These are phyloP conservation scores for Achlya flavicornis DNA, from an alignment of 2,888 invertebrate species.

Conservation along the genomic window DNA sequence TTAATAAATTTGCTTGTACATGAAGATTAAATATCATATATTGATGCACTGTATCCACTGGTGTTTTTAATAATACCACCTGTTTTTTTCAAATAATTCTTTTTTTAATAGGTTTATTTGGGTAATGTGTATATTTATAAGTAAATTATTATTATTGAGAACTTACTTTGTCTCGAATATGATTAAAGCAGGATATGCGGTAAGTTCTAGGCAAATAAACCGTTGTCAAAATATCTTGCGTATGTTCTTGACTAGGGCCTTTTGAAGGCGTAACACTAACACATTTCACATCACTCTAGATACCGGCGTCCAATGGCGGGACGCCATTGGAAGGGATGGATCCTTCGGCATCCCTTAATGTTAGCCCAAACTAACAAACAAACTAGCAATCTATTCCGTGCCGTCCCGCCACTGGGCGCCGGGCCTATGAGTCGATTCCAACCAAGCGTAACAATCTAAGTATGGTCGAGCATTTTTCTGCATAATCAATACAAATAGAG, in stretches of 20 bases:
- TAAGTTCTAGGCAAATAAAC: slow-evolving; percentile 81
- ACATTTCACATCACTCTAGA: slow-evolving; percentile 3
- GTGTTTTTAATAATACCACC: slow-evolving; percentile 82
- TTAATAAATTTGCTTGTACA: slow-evolving; percentile 89
- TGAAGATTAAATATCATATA: slow-evolving; percentile 90
- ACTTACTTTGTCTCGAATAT: slow-evolving; percentile 79
- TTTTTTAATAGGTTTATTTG: slow-evolving; percentile 79
- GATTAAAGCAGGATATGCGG: slow-evolving; percentile 72
- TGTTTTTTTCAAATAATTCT: slow-evolving; percentile 63
- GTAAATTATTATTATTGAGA: slow-evolving; percentile 82
- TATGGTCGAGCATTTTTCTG: too few species aligned
- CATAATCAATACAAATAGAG: too few species aligned
- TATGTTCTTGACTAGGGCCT: slow-evolving; percentile 72
- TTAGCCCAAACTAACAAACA: too few species aligned
- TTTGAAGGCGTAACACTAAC: slow-evolving; percentile 13
- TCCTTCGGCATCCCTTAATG: too few species aligned
- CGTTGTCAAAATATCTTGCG: slow-evolving; percentile 71
- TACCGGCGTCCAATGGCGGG: too few species aligned
- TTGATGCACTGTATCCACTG: slow-evolving; percentile 87
- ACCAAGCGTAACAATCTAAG: too few species aligned
- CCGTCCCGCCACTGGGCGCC: too few species aligned
- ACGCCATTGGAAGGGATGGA: too few species aligned
- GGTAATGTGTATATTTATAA: slow-evolving; percentile 82
- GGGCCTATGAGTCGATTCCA: too few species aligned
- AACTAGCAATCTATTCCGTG: too few species aligned